Evolutionary conservation across 2,113 vertebrate species (phyloP).

Genomic region (Scomber japonicus): DNA sequence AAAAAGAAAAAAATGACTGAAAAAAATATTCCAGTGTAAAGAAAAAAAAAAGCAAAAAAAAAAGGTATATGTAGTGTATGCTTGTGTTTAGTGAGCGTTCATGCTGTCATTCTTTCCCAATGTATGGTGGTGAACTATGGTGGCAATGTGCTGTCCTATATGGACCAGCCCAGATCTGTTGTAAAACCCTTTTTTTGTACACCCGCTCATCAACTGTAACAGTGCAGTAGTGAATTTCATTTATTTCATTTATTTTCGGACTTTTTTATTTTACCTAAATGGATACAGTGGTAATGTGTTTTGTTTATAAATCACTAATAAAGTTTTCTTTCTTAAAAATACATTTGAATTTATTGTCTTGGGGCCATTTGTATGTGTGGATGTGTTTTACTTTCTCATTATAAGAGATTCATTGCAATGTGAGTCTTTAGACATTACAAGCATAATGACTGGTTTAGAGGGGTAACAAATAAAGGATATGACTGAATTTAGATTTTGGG

Average conservation of each 20-base stretch:
- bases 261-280: slow-evolving; percentile 83
- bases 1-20: slow-evolving; percentile 63
- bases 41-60: slow-evolving; percentile 64
- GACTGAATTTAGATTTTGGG: no score
- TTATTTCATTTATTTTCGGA: slow-evolving; percentile 73
- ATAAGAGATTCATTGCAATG: not conserved
- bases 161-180: slow-evolving; percentile 80
- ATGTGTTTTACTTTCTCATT: not conserved
- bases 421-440: not conserved
- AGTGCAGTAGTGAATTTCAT: slow-evolving; percentile 86
- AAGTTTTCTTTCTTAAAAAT: slow-evolving; percentile 88
- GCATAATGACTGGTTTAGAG: not conserved
- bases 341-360: slow-evolving; percentile 43
- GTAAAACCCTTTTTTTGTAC: slow-evolving; percentile 83
- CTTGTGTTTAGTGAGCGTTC: slow-evolving; percentile 87
- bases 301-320: slow-evolving; percentile 89
- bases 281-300: slow-evolving; percentile 87
- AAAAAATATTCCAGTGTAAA: slow-evolving; percentile 78
- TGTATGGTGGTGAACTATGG: slow-evolving; percentile 86
- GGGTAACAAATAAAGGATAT: not conserved
- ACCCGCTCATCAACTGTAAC: slow-evolving; percentile 86
- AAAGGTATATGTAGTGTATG: slow-evolving; percentile 86
- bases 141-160: slow-evolving; percentile 78
- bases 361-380: not conserved
- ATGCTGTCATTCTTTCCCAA: slow-evolving; percentile 85